A percentile compares a stretch with the other conserved stretches of the same genome.
Conservation (phyloP, 2,888 invertebrate genomes). For the Drosophila ochracea region DNA sequence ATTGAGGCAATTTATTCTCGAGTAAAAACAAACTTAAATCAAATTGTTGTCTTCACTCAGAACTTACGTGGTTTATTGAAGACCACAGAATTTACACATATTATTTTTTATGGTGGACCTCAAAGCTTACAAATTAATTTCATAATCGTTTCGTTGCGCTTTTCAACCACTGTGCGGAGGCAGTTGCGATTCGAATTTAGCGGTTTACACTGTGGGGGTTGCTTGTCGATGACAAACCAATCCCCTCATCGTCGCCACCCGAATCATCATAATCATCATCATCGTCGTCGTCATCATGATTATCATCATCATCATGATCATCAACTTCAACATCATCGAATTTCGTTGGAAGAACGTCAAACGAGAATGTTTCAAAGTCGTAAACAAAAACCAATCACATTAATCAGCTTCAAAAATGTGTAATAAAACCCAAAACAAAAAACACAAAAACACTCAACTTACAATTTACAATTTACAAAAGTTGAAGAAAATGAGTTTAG, state of each 20-base stretch:
- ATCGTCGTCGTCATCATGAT: slow-evolving; percentile 21
- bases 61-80: no score
- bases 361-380: slow-evolving; percentile 35
- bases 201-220: slow-evolving; percentile 21
- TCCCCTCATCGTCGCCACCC: slow-evolving; percentile 1
- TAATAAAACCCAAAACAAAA: slow-evolving; percentile 11
- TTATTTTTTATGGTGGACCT: neutral
- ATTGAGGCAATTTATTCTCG: neutral
- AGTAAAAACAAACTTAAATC: neutral
- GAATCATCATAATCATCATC: slow-evolving; percentile 1
- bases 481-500: neutral
- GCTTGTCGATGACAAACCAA: slow-evolving; percentile 52
- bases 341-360: slow-evolving; percentile 51
- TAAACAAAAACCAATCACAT: slow-evolving; percentile 36
- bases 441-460: slow-evolving; percentile 7
- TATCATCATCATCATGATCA: slow-evolving; percentile 5
- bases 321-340: slow-evolving; percentile 29
- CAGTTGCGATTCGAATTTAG: slow-evolving; percentile 4
- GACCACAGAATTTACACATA: neutral
- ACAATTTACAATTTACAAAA: slow-evolving; percentile 30
- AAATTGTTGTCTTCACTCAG: neutral
- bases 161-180: neutral
- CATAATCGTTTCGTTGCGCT: neutral
- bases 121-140: neutral
- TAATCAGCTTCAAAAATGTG: slow-evolving; percentile 14